Evolutionary conservation across 2,888 invertebrate genomes (phyloP), one percentile per base, ranked within the genome.

Genomic region (Ametastegia equiseti): DNA sequence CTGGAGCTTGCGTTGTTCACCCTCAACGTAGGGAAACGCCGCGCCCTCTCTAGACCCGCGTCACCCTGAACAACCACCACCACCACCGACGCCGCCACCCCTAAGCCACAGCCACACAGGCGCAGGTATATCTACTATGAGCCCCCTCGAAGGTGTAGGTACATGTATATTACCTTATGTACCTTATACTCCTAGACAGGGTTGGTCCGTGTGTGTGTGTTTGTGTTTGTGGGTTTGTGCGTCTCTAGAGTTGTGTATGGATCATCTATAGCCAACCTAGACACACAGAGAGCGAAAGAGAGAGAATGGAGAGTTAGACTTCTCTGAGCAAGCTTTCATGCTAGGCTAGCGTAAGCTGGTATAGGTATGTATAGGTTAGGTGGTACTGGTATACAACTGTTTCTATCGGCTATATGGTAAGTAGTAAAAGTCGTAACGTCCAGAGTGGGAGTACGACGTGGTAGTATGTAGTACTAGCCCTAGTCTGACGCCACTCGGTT

Each of bases 51-150:
- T 27, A 30, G 42, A 57, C 9, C 30, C 57, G 80, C 71, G 80
- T 63, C 71, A 71, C 71, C 73, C 71, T 63, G 85, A 84, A 86
- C 88, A 88, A 88, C 88, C 86, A 88, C 87, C 88, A 75, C 81
- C 82, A 84, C 85, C 86, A 81, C 84, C 86, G 83, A 84, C 84
- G 81, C 82, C 85, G 83, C 84, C 85, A 83, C 86, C 84, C 86
- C 84, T 42, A 45, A 60, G 69, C 69, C 50, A 50, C 50, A 73
- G 73, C 47, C 50, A 30, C 78, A 42, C 69, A 23, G 47, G 69
- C 69, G 69, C 75, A 75, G 75, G 75, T 75, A 75, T n/a, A 45
- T 30, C 23, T n/a, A 47, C 45, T 45, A 45, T 45, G 27, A 6
- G 6, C 27, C 15, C 36, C 39, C 15, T 60, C 23, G 6, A 27